A percentile compares a stretch with the other conserved stretches of the same genome.
These are phyloP conservation scores for Panurus biarmicus DNA, from an alignment of 2,113 vertebrate genomes.

Conservation along the genomic window DNA sequence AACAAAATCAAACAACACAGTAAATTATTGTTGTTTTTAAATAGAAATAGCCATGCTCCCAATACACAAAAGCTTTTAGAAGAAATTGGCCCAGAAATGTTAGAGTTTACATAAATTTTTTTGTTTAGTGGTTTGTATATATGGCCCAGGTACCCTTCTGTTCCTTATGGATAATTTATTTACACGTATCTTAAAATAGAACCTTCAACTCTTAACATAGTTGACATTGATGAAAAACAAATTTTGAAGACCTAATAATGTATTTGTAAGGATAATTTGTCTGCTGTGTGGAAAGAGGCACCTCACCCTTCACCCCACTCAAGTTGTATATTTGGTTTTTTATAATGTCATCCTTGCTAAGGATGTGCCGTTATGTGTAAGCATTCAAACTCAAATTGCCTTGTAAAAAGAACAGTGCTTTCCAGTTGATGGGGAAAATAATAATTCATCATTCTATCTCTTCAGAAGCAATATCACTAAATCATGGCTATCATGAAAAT, in stretches of 20 bases:
- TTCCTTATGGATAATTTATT: background rate
- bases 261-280: background rate
- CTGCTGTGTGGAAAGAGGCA: background rate
- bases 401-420: background rate
- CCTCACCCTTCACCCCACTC: background rate
- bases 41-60: background rate
- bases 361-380: background rate
- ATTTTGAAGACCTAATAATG: background rate
- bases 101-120: fast-evolving
- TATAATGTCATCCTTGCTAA: background rate
- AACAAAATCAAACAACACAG: background rate
- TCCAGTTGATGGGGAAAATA: background rate
- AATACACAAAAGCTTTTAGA: background rate
- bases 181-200: background rate
- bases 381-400: background rate
- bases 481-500: background rate
- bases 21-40: background rate
- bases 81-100: background rate
- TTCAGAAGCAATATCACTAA: background rate
- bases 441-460: background rate
- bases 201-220: background rate
- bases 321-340: background rate
- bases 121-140: background rate
- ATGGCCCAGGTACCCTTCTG: background rate
- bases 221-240: background rate